Evolutionary conservation across 2,113 vertebrate species (phyloP), one percentile per base, ranked within the genome.

Genomic region (Cochlearius cochlearius): DNA sequence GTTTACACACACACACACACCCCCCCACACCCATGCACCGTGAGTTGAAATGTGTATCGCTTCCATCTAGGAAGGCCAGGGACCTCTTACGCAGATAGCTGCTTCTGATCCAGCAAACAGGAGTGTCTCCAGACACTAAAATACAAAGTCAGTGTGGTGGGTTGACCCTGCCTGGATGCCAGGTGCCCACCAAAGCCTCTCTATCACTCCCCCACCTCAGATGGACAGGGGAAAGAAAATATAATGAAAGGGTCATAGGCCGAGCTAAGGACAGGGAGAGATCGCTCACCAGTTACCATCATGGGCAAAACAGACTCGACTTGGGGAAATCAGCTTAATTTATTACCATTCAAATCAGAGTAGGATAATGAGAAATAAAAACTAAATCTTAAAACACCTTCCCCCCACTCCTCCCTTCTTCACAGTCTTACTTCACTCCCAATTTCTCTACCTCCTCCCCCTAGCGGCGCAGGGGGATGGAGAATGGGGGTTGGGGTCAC

Each of bases 401-500:
- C 5, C 15, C 11, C 7, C 9, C 9, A 38, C 8, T 22, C 7
- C 29, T 41, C 12, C 30, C 30, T 63, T 47, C 73, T 36, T 59
- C 41, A 32, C 3, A 1, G 32, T 14, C 25, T 75, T 11, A 29
- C 25, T 36, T 29, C 10, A 45, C 14, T 58, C 25, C 32, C 1
- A 2, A 29, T 29, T 64, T 29, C 73, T 59, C 55, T 75, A 7
- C 32, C 18, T 47, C 18, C 18, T 45, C 15, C 14, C 55, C 4
- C 4, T 11, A 21, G 55, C 1, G 2, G 41, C 2, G 1, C 25
- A n/a, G 41, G 25, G 55, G 18, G 32, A 45, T 3, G 1, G 41
- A 18, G 41, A 75, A n/a, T 7, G 18, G 32, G 25, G 18, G 32
- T 16, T 59, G 55, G 2, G 1, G 41, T 36, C 73, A 59, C 25